Base-by-base conservation (phyloP, 2,113 vertebrate genomes). In the Cyprinodon brontotheroides region DNA sequence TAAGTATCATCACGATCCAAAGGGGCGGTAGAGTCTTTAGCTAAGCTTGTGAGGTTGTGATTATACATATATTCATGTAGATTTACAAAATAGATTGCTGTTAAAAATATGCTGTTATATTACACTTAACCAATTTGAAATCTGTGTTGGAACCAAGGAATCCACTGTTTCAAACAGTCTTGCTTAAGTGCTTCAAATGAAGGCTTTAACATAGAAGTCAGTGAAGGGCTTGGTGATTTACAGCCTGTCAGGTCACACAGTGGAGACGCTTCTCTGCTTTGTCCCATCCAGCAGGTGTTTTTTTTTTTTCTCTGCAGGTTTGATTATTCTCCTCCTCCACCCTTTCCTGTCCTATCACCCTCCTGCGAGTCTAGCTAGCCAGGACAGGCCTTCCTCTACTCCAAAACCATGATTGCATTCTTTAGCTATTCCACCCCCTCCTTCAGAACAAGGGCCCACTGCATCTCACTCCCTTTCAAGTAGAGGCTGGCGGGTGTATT, bases 351-450 rank as follows among this genome's bases (percentile, higher is more conserved):
- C 77, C 67, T 68, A 38, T 74, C 65, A 69, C 72, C 74, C 79
- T 81, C 72, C 81, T 67, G 72, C 78, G 78, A 72, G 66, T 61
- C 74, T 65, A 81, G 87, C 90, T 80, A 91, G 90, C 90, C 89
- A 87, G 76, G 83, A 93, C 89, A 91, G 80, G 90, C 89, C 85
- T 79, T 82, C 81, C 60, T 71, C 79, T 82, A 69, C 88, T 89
- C 83, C 81, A 78, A 87, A 89, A 89, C 77, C 88, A 79, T 83
- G 87, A 92, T 89, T 92, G 91, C 83, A 92, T 92, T 92, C 91
- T 89, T 90, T 71, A 93, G 80, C 89, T 91, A 88, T 91, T 89
- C 84, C 80, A 76, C 80, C 81, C 84, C 84, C 86, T 77, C 78
- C 88, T 89, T 87, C 87, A 89, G 75, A 89, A 90, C 82, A 85